A percentile compares a stretch with the other conserved stretches of the same genome.
Evolutionary conservation across 2,113 vertebrate genomes (phyloP).

Genomic region (Pterocles gutturalis): DNA sequence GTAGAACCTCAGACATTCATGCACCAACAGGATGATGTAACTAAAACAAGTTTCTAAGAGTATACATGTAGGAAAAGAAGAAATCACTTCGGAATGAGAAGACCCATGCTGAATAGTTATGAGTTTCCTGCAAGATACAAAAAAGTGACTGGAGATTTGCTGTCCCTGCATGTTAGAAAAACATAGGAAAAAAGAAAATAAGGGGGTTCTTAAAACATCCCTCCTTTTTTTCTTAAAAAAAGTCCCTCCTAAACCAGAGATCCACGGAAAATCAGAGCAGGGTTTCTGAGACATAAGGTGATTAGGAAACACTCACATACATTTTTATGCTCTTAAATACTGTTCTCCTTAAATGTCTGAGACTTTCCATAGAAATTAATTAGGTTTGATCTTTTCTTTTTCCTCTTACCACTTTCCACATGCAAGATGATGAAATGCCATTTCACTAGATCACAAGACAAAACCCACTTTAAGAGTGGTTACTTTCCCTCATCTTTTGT

Average conservation of each 20-base stretch:
- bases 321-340: not conserved
- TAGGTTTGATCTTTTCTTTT: not conserved
- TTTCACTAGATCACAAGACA: not conserved
- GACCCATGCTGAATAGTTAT: not conserved
- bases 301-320: not conserved
- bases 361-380: not conserved
- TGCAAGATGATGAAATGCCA: not conserved
- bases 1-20: not conserved
- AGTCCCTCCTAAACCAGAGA: not conserved
- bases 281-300: not conserved
- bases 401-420: not conserved
- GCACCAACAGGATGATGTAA: not conserved
- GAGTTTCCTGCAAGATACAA: not conserved
- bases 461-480: not conserved
- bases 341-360: not conserved
- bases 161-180: not conserved
- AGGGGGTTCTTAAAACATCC: too few relatives aligned
- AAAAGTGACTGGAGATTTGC: not conserved
- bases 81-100: not conserved
- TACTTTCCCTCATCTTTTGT: not conserved
- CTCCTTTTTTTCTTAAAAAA: not conserved
- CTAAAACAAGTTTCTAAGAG: not conserved
- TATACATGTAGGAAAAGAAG: not conserved
- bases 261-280: not conserved
- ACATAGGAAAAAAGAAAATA: not conserved